phyloP scores from a whole-genome alignment of 1,140 invertebrate genomes.

The Sinella curviseta region DNA sequence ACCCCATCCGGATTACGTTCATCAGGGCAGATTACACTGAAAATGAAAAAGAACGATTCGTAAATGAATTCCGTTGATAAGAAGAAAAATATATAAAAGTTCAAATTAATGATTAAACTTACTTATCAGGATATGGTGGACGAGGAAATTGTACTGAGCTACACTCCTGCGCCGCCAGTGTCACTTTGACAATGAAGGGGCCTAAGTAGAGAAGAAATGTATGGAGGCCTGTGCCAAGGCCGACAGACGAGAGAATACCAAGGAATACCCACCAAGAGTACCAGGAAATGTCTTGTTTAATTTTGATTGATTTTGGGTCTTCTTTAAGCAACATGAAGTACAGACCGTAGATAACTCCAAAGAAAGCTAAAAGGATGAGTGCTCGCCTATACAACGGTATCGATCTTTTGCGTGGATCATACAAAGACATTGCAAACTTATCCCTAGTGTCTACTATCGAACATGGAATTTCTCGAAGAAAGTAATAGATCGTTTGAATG shows the following conservation, averaged over 20 bases:
- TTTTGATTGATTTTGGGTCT: conserved; percentile 54
- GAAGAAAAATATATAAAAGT: background rate
- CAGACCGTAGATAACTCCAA: conserved; percentile 35
- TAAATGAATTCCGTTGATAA: background rate
- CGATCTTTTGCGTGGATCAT: conserved; percentile 37
- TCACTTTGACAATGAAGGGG: conserved; percentile 89
- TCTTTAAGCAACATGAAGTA: conserved; percentile 51
- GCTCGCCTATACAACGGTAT: conserved; percentile 41
- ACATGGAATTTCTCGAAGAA: conserved; percentile 68
- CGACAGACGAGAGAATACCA: conserved; percentile 94
- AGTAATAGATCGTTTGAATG: conserved; percentile 79
- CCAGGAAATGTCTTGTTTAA: conserved; percentile 60
- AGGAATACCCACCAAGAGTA: conserved; percentile 92
- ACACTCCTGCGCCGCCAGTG: conserved; percentile 96
- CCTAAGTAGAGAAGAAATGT: conserved; percentile 97
- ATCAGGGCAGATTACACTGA: conserved; percentile 55
- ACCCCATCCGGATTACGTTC: conserved; percentile 47
- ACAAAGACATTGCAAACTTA: conserved; percentile 44
- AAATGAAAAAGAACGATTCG: conserved; percentile 30
- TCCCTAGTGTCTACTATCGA: conserved; percentile 38
- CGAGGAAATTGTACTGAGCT: conserved; percentile 89
- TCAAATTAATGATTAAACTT: conserved; percentile 51
- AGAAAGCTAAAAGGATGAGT: conserved; percentile 30
- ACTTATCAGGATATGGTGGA: conserved; percentile 84
- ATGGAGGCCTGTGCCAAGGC: conserved; percentile 95